Evolutionary conservation across 2,888 invertebrate species (phyloP).

Genomic region (Hylaea fasciaria): DNA sequence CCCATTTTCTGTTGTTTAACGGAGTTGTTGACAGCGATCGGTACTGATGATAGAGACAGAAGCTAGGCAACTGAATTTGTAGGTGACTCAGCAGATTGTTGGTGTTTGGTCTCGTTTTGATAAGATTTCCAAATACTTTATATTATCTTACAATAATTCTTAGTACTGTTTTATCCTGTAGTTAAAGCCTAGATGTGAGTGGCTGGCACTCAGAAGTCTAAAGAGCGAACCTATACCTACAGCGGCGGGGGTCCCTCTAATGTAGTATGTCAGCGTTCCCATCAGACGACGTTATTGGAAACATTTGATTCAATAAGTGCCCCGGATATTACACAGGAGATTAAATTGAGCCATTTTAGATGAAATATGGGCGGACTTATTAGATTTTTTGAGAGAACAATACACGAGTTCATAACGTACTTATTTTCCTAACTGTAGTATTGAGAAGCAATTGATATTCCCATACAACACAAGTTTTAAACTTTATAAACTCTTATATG

Average conservation of each 20-base stretch:
- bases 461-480: too few species aligned
- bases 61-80: too few species aligned
- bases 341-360: slow-evolving; percentile 21
- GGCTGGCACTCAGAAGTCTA: neutral
- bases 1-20: too few species aligned
- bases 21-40: too few species aligned
- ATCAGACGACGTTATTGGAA: slow-evolving; percentile 14
- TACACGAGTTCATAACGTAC: too few species aligned
- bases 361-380: slow-evolving; percentile 11
- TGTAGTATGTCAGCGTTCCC: slow-evolving; percentile 14
- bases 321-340: slow-evolving; percentile 24
- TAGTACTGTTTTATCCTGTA: neutral
- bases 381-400: neutral
- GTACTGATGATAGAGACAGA: too few species aligned
- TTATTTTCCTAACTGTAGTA: too few species aligned
- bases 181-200: neutral
- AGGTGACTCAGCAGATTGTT: too few species aligned
- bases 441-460: too few species aligned
- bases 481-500: too few species aligned
- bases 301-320: slow-evolving; percentile 28
- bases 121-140: too few species aligned
- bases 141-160: neutral
- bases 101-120: too few species aligned
- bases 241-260: neutral
- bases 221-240: neutral